These are phyloP conservation scores for Polypedilum vanderplanki DNA, from an alignment of 1,140 invertebrate species.

Conservation along the genomic window DNA sequence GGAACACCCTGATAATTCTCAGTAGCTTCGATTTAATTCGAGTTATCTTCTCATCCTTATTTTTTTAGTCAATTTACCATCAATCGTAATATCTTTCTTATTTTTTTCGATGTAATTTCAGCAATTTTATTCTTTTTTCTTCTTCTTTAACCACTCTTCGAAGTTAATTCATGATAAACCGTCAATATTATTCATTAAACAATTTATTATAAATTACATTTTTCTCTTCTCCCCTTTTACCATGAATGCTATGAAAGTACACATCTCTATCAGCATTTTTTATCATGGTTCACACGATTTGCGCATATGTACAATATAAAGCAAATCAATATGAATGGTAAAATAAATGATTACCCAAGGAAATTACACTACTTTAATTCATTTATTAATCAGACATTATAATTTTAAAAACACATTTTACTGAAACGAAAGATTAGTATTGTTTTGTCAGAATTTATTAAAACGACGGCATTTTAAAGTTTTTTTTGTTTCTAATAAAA, in stretches of 20 bases:
- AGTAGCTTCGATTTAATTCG: not conserved
- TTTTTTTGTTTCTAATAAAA: not conserved
- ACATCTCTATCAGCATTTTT: not conserved
- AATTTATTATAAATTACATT: conserved; percentile 20
- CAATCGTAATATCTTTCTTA: not conserved
- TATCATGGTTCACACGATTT: not conserved
- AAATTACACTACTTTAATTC: conserved; percentile 19
- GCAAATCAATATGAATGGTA: not conserved
- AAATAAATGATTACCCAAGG: conserved; percentile 1
- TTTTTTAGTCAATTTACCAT: conserved; percentile 4
- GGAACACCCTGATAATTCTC: not conserved
- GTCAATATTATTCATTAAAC: conserved; percentile 19
- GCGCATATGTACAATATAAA: not conserved
- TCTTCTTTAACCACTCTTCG: not conserved
- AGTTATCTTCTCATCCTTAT: not conserved
- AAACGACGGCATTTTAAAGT: no score
- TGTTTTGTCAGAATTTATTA: no score
- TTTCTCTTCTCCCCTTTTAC: not conserved
- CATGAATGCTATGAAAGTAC: not conserved
- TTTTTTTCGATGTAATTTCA: not conserved
- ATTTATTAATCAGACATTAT: not conserved
- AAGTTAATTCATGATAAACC: conserved; percentile 13
- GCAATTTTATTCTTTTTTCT: not conserved
- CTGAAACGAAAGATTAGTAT: no score
- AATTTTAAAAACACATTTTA: no score